These are phyloP conservation scores for Platycheirus rosarum DNA, from an alignment of 2,888 invertebrate genomes.

Conservation along the genomic window DNA sequence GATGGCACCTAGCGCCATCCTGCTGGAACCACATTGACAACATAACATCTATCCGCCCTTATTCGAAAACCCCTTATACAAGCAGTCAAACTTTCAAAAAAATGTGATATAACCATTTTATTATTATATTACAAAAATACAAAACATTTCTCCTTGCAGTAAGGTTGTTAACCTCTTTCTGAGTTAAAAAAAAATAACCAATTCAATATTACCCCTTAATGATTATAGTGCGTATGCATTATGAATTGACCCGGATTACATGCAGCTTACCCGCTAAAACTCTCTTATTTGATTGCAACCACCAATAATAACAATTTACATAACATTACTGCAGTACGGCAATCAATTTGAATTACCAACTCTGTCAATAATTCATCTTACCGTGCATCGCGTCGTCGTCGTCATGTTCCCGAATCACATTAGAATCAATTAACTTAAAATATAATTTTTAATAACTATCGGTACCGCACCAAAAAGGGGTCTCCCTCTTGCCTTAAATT, in stretches of 20 bases:
- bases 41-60: too few relatives aligned
- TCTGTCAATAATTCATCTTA: constrained; percentile 70
- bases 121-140: too few relatives aligned
- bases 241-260: constrained; percentile 71
- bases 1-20: too few relatives aligned
- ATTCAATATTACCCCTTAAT: neutral
- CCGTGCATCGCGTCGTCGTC: neutral
- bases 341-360: constrained; percentile 70
- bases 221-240: constrained; percentile 62
- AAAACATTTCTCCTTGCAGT: too few relatives aligned
- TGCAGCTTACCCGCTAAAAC: constrained; percentile 23
- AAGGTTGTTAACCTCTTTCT: too few relatives aligned
- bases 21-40: too few relatives aligned
- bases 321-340: constrained; percentile 37
- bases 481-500: constrained; percentile 35
- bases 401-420: constrained; percentile 55
- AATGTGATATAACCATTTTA: too few relatives aligned
- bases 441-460: constrained; percentile 72
- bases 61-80: too few relatives aligned
- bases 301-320: constrained; percentile 68
- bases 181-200: neutral
- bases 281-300: constrained; percentile 38
- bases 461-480: constrained; percentile 47
- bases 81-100: too few relatives aligned
- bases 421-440: constrained; percentile 70